phyloP scores from a whole-genome alignment of 2,888 invertebrate genomes.

The Salpingus planirostris region DNA sequence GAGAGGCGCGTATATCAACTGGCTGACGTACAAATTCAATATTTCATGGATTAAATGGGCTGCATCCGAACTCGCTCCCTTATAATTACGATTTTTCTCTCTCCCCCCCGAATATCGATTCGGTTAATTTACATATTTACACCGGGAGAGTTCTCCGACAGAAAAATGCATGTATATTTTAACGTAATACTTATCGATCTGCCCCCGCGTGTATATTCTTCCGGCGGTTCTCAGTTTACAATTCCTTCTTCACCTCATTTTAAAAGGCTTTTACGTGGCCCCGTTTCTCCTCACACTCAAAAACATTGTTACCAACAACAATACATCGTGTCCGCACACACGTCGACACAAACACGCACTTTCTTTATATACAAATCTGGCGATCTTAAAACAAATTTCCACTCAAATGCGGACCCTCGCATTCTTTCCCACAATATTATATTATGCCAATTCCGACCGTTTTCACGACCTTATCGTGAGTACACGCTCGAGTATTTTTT shows the following conservation, averaged over 20 bases:
- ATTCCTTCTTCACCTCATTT: conserved; percentile 1
- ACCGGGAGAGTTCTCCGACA: conserved; percentile 8
- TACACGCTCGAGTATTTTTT: too few relatives aligned
- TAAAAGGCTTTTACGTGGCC: not conserved
- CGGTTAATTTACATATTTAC: conserved; percentile 14
- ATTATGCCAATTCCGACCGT: not conserved
- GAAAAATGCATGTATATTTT: conserved; percentile 9
- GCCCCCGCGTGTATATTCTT: too few relatives aligned
- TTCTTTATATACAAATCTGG: conserved; percentile 2
- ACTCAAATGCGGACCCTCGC: not conserved
- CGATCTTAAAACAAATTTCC: conserved; percentile 4
- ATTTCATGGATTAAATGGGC: conserved; percentile 16
- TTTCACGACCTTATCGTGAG: too few relatives aligned
- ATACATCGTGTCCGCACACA: conserved; percentile 2
- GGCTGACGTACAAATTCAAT: conserved; percentile 13
- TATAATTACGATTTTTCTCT: conserved; percentile 15
- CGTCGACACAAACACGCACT: not conserved
- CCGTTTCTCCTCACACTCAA: not conserved
- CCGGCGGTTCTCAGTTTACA: conserved; percentile 7
- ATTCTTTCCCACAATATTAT: not conserved
- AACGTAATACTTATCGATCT: conserved; percentile 11
- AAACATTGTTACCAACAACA: not conserved
- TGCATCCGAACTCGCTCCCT: conserved; percentile 12
- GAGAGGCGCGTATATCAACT: too few relatives aligned
- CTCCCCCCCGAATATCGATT: conserved; percentile 11